Percentiles rank a stretch among this genome's conserved stretches.
These are phyloP conservation scores for Anarhynchus alexandrinus DNA, from an alignment of 2,113 vertebrate genomes.

Conservation along the genomic window DNA sequence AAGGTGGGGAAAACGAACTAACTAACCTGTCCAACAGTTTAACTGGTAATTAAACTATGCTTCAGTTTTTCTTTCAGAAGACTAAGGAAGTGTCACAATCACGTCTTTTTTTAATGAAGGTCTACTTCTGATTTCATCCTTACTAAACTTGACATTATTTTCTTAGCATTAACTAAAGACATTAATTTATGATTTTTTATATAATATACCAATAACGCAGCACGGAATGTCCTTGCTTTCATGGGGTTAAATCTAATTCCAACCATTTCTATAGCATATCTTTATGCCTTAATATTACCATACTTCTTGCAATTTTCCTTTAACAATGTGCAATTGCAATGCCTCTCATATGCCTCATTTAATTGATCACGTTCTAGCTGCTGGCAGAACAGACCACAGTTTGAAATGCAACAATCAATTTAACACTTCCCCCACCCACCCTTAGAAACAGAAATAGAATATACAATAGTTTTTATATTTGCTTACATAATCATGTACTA, in stretches of 20 bases:
- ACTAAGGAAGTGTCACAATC: neutral
- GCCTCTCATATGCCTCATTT: slow-evolving; percentile 12
- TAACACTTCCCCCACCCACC: neutral
- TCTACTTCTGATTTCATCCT: neutral
- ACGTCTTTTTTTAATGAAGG: neutral
- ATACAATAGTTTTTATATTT: neutral
- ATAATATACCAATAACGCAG: neutral
- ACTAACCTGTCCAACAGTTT: neutral
- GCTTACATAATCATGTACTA: neutral
- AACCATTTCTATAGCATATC: neutral
- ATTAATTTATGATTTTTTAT: neutral
- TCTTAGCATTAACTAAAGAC: neutral
- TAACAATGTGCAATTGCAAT: neutral
- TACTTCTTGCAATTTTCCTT: neutral
- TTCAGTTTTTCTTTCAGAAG: neutral
- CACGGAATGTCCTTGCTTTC: neutral
- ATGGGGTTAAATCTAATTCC: neutral
- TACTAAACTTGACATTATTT: neutral
- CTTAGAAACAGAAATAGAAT: slow-evolving; percentile 3
- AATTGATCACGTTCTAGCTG: slow-evolving; percentile 14
- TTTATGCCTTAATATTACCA: neutral
- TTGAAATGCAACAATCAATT: slow-evolving; percentile 11
- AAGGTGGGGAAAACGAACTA: neutral
- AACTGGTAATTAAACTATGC: neutral
- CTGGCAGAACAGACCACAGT: slow-evolving; percentile 23